These are phyloP conservation scores for Imbricaverruca yamaguchii DNA, from an alignment of 2,888 invertebrate genomes.

Conservation along the genomic window DNA sequence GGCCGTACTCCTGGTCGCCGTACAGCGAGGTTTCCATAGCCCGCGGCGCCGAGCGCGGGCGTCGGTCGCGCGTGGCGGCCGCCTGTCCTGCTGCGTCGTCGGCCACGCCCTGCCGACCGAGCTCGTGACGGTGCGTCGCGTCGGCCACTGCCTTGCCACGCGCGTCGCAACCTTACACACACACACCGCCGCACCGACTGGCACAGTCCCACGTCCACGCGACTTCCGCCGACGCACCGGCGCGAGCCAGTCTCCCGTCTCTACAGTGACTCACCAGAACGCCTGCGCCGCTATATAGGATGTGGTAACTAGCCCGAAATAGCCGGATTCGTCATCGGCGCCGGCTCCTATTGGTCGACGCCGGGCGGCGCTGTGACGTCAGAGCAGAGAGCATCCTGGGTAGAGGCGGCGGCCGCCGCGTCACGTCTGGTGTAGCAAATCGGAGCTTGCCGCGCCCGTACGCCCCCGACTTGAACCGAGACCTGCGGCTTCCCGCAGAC, in stretches of 20 bases:
- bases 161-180: too few species aligned
- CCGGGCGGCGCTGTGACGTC: background rate
- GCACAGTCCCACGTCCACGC: too few species aligned
- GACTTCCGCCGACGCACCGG: too few species aligned
- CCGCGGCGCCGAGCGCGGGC: background rate
- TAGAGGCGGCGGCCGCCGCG: background rate
- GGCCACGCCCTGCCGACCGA: too few species aligned
- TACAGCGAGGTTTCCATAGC: background rate
- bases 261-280: background rate
- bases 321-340: background rate
- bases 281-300: background rate
- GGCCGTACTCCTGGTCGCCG: slow-evolving; percentile 9
- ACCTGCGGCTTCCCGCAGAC: too few species aligned
- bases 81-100: too few species aligned
- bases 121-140: too few species aligned
- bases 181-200: too few species aligned
- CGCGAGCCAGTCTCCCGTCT: background rate
- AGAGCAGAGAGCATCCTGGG: background rate
- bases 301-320: background rate
- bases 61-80: too few species aligned
- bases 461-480: too few species aligned
- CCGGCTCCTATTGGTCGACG: background rate
- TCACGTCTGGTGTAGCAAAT: background rate
- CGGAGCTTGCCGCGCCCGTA: too few species aligned
- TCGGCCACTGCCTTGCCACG: too few species aligned